Base-by-base conservation (phyloP, 2,888 invertebrate genomes). In the Pardosa pseudoannulata region DNA sequence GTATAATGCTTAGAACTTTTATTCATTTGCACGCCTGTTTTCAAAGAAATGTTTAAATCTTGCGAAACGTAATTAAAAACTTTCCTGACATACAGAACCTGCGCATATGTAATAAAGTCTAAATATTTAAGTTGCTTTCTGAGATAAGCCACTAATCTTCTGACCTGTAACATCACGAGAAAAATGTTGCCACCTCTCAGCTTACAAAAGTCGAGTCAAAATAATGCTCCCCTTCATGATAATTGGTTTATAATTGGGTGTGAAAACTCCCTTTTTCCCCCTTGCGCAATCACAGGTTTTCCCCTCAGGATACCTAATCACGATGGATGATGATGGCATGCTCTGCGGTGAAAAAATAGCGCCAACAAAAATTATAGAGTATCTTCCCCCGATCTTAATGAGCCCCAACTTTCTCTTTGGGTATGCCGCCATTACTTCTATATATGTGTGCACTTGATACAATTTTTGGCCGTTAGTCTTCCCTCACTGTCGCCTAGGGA, bases 231-330 rank as follows among this genome's bases (percentile, higher is more conserved):
- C 70, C 62, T 62, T 41, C 9, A 36, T 74, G 71, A 64, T 83
- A 83, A 83, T 83, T 83, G 82, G 82, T 83, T 76, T 83, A 83
- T 83, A 83, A 83, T 83, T 83, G 82, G 76, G 82, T 83, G 82
- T 83, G 82, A 83, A 83, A 76, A 83, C 76, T 76, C 39, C 72
- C 71, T 46, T 64, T 75, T 82, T 50, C 41, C n/a, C 76, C 36
- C 50, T 71, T 72, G 31, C 75, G 39, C 68, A 83, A 83, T 76
- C 76, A 76, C 64, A 71, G 76, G 68, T 70, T 83, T 72, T 39
- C 62, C 82, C 82, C 82, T 19, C 71, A 36, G 76, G 82, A n/a
- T 27, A 65, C 32, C 62, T 83, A 83, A 83, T 83, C 82, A 68
- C 70, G 64, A 76, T 83, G 31, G 71, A 76, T 83, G 82, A 76